Percentiles rank a stretch among this genome's conserved stretches.
Evolutionary conservation across 64 coral and sea anemone species (phyloP).

Genomic region (Catalaphyllia jardinei): DNA sequence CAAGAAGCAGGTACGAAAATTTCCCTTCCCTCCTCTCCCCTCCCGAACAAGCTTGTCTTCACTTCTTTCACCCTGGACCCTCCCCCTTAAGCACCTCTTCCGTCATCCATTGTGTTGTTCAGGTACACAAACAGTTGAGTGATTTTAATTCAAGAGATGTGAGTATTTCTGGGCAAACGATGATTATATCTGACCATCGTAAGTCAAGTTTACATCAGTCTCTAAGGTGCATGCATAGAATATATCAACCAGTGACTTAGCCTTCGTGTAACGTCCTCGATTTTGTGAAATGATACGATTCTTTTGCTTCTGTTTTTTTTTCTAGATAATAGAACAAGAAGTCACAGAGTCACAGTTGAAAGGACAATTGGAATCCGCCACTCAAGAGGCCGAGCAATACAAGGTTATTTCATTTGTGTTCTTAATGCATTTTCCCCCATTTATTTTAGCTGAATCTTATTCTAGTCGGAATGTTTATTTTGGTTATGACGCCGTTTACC

Average conservation of each 20-base stretch:
- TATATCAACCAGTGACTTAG: not conserved
- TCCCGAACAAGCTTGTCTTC: not conserved
- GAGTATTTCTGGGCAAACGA: too few relatives aligned
- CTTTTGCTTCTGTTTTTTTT: not conserved
- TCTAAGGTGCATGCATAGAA: not conserved
- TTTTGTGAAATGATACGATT: not conserved
- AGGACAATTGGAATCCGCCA: slow-evolving; percentile 39
- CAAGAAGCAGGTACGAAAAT: slow-evolving; percentile 66
- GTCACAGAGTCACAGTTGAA: not conserved
- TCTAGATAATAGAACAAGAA: slow-evolving; percentile 9
- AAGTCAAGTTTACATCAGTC: too few relatives aligned
- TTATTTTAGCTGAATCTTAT: too few relatives aligned
- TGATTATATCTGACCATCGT: too few relatives aligned
- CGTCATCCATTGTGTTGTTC: too few relatives aligned
- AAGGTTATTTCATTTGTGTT: slow-evolving; percentile 4
- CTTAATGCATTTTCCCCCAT: too few relatives aligned
- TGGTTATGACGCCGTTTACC: too few relatives aligned
- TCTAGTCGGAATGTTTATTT: too few relatives aligned
- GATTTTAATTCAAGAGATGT: too few relatives aligned
- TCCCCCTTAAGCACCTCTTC: too few relatives aligned
- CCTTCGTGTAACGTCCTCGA: not conserved
- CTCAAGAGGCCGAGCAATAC: slow-evolving; percentile 25
- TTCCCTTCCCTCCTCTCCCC: not conserved
- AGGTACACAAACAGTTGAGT: too few relatives aligned
- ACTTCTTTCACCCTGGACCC: not conserved